A percentile compares a stretch with the other conserved stretches of the same genome.
These are phyloP conservation scores for Oligia strigilis DNA, from an alignment of 2,888 invertebrate species.

Conservation along the genomic window DNA sequence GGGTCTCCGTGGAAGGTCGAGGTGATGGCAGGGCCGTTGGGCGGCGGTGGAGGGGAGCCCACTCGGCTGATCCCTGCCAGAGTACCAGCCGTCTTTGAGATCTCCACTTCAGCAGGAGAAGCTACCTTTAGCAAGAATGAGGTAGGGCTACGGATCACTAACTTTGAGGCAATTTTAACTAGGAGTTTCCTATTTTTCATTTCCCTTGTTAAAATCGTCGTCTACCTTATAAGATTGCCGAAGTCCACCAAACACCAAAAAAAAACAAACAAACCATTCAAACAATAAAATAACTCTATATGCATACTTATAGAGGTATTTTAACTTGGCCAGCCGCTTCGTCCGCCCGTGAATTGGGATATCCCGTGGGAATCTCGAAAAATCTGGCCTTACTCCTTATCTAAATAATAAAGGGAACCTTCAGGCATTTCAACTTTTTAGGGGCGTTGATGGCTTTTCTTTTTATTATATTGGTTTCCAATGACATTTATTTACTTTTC, in stretches of 20 bases:
- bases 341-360: background rate
- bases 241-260: too few relatives aligned
- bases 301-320: background rate
- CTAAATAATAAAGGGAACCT: background rate
- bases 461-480: background rate
- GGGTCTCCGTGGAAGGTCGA: slow-evolving; percentile 98
- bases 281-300: background rate
- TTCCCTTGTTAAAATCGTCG: background rate
- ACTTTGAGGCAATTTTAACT: background rate
- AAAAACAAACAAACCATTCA: too few relatives aligned
- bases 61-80: slow-evolving; percentile 97
- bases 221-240: too few relatives aligned
- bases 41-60: slow-evolving; percentile 96
- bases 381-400: background rate
- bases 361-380: background rate
- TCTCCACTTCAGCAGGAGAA: slow-evolving; percentile 92
- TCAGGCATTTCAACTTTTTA: too few relatives aligned
- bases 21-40: slow-evolving; percentile 94
- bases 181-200: background rate
- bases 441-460: too few relatives aligned
- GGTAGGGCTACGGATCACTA: slow-evolving; percentile 68
- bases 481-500: background rate
- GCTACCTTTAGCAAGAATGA: slow-evolving; percentile 87
- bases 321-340: background rate
- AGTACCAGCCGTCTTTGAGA: slow-evolving; percentile 96